These are phyloP conservation scores for Tiphia femorata DNA, from an alignment of 2,888 invertebrate genomes.

Conservation along the genomic window DNA sequence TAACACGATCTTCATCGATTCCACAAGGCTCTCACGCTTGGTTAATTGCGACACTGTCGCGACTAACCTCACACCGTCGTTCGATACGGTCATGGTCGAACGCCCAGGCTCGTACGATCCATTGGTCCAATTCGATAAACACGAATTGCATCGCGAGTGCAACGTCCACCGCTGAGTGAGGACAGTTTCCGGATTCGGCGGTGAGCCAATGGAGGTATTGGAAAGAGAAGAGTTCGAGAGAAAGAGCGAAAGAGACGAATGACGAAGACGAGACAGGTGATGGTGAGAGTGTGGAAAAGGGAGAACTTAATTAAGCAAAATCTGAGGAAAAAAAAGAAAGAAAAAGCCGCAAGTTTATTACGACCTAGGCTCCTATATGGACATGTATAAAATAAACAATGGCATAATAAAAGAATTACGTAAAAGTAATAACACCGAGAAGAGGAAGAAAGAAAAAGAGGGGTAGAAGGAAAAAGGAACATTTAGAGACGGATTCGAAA, in stretches of 20 bases:
- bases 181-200: background rate
- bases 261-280: no score
- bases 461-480: background rate
- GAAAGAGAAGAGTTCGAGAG: conserved; percentile 19
- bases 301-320: no score
- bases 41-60: no score
- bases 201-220: no score
- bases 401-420: background rate
- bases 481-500: no score
- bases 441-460: no score
- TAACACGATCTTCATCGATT: no score
- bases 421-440: background rate
- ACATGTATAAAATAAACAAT: background rate
- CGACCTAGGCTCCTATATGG: background rate
- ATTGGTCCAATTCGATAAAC: conserved; percentile 36
- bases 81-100: no score
- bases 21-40: no score
- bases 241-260: conserved; percentile 10
- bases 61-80: no score
- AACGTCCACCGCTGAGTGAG: conserved; percentile 11
- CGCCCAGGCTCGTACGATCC: no score
- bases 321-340: background rate
- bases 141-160: conserved; percentile 33
- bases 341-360: background rate
- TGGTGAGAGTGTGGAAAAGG: no score